phyloP scores from a whole-genome alignment of 1,140 invertebrate species.

The Penaeus chinensis region DNA sequence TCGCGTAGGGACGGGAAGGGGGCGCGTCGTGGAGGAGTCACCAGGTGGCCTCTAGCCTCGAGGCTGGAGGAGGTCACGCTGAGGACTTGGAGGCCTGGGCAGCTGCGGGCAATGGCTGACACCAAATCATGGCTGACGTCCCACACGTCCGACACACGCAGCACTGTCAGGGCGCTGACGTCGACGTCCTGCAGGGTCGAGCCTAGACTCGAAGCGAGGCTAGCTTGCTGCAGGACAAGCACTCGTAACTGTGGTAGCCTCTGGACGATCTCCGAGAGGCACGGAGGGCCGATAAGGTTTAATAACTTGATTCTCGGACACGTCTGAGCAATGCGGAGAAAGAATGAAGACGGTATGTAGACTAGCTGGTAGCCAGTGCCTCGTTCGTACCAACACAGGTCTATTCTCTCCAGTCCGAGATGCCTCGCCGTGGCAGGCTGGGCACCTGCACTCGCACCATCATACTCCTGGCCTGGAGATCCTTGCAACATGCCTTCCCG shows the following conservation, averaged over 20 bases:
- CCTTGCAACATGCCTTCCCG: background rate
- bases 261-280: constrained; percentile 22
- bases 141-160: constrained; percentile 48
- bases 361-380: constrained; percentile 47
- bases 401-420: constrained; percentile 37
- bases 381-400: constrained; percentile 45
- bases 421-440: background rate
- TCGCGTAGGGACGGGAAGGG: constrained; percentile 35
- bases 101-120: constrained; percentile 29
- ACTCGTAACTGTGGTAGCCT: constrained; percentile 32
- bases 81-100: constrained; percentile 28
- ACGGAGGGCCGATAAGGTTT: constrained; percentile 39
- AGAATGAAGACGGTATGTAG: constrained; percentile 44
- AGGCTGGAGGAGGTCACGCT: constrained; percentile 39
- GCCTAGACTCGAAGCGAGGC: constrained; percentile 22
- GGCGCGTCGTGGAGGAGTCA: background rate
- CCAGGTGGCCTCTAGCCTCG: constrained; percentile 27
- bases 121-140: constrained; percentile 46
- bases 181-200: background rate
- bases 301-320: constrained; percentile 42
- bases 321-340: constrained; percentile 23
- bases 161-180: constrained; percentile 22
- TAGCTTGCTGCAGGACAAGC: constrained; percentile 38
- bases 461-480: too few species aligned
- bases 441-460: too few species aligned